These are phyloP conservation scores for Nannoperca australis DNA, from an alignment of 2,797 vertebrate genomes.

Conservation along the genomic window DNA sequence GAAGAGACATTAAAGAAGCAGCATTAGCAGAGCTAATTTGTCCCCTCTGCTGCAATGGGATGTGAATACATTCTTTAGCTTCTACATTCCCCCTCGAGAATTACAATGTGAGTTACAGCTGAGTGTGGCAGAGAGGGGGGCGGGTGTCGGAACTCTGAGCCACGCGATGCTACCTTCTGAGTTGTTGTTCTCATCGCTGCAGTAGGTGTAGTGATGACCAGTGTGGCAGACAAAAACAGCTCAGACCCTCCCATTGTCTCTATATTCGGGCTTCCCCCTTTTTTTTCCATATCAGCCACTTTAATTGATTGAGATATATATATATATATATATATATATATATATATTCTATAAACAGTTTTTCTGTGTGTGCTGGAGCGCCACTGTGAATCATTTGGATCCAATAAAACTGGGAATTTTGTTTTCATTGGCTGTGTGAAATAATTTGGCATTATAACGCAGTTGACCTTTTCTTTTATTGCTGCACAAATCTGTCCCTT, in stretches of 20 bases:
- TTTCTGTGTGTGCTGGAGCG: background rate
- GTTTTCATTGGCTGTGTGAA: conserved; percentile 59
- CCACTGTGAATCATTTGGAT: conserved; percentile 35
- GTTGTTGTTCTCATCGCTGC: conserved; percentile 10
- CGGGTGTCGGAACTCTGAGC: conserved; percentile 14
- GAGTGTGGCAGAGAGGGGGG: conserved; percentile 36
- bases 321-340: too few relatives aligned
- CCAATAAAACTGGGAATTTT: conserved; percentile 51
- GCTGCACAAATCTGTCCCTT: conserved; percentile 58
- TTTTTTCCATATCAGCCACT: conserved; percentile 14
- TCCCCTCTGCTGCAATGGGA: conserved; percentile 13
- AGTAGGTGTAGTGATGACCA: background rate
- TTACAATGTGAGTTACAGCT: conserved; percentile 24
- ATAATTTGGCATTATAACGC: conserved; percentile 53
- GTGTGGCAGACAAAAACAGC: conserved; percentile 4
- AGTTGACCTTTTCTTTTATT: conserved; percentile 74
- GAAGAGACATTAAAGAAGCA: conserved; percentile 23
- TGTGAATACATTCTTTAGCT: conserved; percentile 43
- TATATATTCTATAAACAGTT: background rate
- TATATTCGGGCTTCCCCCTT: background rate
- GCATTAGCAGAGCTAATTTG: conserved; percentile 22
- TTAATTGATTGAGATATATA: conserved; percentile 30
- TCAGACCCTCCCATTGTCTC: background rate
- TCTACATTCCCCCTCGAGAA: background rate
- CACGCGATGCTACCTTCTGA: conserved; percentile 40